These are phyloP conservation scores for Melanotaenia boesemani DNA, from an alignment of 2,797 vertebrate species.

Conservation along the genomic window DNA sequence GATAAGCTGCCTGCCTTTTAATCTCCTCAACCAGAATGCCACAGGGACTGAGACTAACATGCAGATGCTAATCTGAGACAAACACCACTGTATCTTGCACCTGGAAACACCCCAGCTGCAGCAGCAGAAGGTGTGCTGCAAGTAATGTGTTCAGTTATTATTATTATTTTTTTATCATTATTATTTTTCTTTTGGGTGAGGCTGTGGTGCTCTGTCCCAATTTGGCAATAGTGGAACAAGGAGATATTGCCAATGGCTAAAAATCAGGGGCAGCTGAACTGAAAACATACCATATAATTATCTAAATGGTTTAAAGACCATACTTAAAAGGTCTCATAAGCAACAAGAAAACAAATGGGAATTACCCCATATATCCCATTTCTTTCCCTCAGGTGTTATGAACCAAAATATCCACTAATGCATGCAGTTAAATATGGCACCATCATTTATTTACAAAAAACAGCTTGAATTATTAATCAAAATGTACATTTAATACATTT, in stretches of 20 bases:
- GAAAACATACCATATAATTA: conserved; percentile 66
- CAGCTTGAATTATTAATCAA: conserved; percentile 78
- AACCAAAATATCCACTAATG: conserved; percentile 58
- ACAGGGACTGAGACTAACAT: conserved; percentile 79
- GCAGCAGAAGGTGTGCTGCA: conserved; percentile 51
- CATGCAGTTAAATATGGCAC: conserved; percentile 78
- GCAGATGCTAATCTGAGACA: conserved; percentile 61
- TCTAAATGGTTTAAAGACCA: conserved; percentile 46
- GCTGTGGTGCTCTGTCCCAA: conserved; percentile 78
- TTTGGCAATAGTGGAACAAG: conserved; percentile 80
- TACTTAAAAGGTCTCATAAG: conserved; percentile 37
- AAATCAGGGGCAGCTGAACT: conserved; percentile 66
- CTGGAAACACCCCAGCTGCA: conserved; percentile 66
- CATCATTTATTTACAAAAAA: conserved; percentile 82
- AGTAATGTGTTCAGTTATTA: conserved; percentile 7
- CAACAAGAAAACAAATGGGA: conserved; percentile 48
- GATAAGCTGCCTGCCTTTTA: conserved; percentile 92
- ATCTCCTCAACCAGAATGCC: conserved; percentile 82
- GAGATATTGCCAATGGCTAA: conserved; percentile 74
- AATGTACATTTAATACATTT: conserved; percentile 82
- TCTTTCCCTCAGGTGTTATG: conserved; percentile 59
- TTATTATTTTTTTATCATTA: conserved; percentile 9
- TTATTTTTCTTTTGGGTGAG: conserved; percentile 48
- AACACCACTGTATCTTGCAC: conserved; percentile 47
- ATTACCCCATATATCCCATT: conserved; percentile 47